phyloP scores from a whole-genome alignment of 1,140 invertebrate genomes.

The Euura saliciscinereae region DNA sequence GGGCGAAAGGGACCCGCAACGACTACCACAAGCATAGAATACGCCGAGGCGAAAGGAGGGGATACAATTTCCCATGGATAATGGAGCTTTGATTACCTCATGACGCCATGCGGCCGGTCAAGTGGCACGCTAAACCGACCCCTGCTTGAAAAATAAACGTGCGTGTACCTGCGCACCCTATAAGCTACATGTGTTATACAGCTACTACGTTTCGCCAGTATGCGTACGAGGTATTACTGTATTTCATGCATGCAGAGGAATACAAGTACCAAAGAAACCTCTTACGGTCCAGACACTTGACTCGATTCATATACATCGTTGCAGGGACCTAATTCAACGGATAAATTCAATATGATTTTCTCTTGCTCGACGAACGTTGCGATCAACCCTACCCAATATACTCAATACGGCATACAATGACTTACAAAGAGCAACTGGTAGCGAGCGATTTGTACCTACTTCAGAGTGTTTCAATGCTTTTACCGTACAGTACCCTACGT shows the following conservation, averaged over 20 bases:
- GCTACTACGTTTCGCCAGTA: too few relatives aligned
- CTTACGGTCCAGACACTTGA: not conserved
- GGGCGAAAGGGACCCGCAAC: not conserved
- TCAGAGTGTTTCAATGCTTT: not conserved
- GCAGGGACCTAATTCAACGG: not conserved
- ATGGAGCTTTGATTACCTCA: constrained; percentile 58
- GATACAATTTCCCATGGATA: constrained; percentile 59
- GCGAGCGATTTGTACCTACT: not conserved
- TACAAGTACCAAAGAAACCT: too few relatives aligned
- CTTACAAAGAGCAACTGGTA: constrained; percentile 3
- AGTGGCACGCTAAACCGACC: constrained; percentile 46
- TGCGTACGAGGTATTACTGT: too few relatives aligned
- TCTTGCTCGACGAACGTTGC: not conserved
- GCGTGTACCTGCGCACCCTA: not conserved
- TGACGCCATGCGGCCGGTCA: constrained; percentile 52
- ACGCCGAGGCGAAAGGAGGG: constrained; percentile 27
- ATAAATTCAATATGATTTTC: constrained; percentile 4
- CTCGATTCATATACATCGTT: not conserved
- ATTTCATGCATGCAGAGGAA: too few relatives aligned
- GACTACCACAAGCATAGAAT: not conserved
- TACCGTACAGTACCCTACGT: not conserved
- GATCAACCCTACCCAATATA: not conserved
- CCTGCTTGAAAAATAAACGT: constrained; percentile 32
- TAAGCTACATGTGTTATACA: too few relatives aligned
- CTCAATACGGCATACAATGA: too few relatives aligned